A percentile compares a stretch with the other conserved stretches of the same genome.
Evolutionary conservation across 2,888 invertebrate genomes (phyloP).

Genomic region (Laothoe populi): DNA sequence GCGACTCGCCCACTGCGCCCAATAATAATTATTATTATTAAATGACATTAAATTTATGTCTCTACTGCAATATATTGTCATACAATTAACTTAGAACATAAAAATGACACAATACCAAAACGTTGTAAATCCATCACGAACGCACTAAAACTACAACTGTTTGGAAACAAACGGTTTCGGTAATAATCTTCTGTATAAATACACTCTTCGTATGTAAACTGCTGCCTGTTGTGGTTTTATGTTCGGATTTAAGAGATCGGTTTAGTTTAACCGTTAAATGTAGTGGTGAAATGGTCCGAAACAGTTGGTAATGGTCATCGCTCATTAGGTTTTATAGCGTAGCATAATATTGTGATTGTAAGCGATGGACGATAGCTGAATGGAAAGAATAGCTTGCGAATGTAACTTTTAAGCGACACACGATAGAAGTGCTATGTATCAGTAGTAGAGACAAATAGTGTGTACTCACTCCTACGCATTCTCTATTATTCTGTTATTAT

Average conservation of each 20-base stretch:
- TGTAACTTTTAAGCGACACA: background rate
- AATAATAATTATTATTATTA: background rate
- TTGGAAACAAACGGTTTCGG: constrained; percentile 20
- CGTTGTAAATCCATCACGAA: constrained; percentile 14
- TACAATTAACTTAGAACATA: background rate
- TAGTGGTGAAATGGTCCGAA: background rate
- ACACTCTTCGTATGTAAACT: constrained; percentile 18
- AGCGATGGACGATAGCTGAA: background rate
- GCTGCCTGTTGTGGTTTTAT: constrained; percentile 15
- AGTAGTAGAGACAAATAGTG: no score
- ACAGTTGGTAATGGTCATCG: background rate
- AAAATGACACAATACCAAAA: constrained; percentile 17
- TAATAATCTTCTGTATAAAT: constrained; percentile 19
- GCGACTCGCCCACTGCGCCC: no score
- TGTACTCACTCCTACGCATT: no score
- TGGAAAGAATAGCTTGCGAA: background rate
- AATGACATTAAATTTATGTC: background rate
- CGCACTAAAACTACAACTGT: constrained; percentile 12
- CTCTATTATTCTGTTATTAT: no score
- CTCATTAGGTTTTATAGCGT: background rate
- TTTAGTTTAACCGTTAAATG: constrained; percentile 17
- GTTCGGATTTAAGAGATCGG: constrained; percentile 19
- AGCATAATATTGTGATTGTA: background rate
- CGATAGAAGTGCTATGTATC: background rate
- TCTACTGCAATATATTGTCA: background rate